Evolutionary conservation across 2,888 invertebrate species (phyloP).

Genomic region (Tridacna gigas): DNA sequence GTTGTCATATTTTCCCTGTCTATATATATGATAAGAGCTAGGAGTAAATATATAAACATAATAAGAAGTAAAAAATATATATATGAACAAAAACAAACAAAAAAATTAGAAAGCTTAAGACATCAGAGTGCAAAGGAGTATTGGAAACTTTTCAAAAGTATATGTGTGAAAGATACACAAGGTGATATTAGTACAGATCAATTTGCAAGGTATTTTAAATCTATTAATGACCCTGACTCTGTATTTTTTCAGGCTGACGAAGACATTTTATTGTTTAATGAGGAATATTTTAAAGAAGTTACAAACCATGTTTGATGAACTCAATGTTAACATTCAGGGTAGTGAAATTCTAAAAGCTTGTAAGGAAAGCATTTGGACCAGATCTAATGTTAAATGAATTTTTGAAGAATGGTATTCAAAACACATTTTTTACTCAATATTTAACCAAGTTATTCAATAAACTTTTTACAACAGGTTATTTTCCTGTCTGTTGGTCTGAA

Average conservation of each 20-base stretch:
- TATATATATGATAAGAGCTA: constrained; percentile 6
- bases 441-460: constrained; percentile 19
- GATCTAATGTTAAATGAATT: constrained; percentile 23
- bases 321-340: neutral
- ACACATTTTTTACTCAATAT: neutral
- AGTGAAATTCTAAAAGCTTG: constrained; percentile 16
- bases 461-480: constrained; percentile 4
- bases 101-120: neutral
- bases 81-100: constrained; percentile 11
- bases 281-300: constrained; percentile 37
- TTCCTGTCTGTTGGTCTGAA: constrained; percentile 24
- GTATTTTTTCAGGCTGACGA: constrained; percentile 37
- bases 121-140: constrained; percentile 35
- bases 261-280: constrained; percentile 25
- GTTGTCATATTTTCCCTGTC: no score
- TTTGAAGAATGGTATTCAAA: constrained; percentile 4
- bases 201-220: constrained; percentile 35
- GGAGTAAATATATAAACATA: constrained; percentile 12
- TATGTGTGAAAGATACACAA: neutral
- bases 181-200: neutral
- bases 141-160: constrained; percentile 34
- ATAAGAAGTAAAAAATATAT: constrained; percentile 18
- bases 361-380: constrained; percentile 10
- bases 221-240: constrained; percentile 34
- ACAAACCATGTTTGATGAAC: constrained; percentile 31